phyloP scores from a whole-genome alignment of 2,888 invertebrate species.

The Pseudococcus viburni region DNA sequence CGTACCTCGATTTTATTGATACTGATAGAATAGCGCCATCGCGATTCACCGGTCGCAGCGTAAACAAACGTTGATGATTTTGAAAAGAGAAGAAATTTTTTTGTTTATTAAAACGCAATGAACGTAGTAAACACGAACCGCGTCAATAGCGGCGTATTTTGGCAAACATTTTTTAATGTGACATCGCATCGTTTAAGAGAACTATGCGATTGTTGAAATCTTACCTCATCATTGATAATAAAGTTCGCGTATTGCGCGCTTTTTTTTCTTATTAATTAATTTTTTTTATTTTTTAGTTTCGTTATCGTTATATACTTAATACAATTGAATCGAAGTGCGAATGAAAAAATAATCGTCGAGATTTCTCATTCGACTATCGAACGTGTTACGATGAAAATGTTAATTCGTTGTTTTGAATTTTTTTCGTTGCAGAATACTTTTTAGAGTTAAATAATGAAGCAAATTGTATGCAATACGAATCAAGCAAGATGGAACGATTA shows the following conservation, averaged over 20 bases:
- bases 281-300: background rate
- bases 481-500: conserved; percentile 49
- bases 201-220: background rate
- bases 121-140: conserved; percentile 25
- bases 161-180: conserved; percentile 47
- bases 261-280: conserved; percentile 33
- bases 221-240: conserved; percentile 47
- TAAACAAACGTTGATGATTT: background rate
- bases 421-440: conserved; percentile 26
- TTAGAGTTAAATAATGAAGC: conserved; percentile 52
- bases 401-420: conserved; percentile 27
- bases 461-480: conserved; percentile 35
- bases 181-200: background rate
- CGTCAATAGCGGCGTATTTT: conserved; percentile 37
- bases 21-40: background rate
- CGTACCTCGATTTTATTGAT: background rate
- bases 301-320: background rate
- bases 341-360: background rate
- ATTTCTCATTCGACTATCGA: background rate
- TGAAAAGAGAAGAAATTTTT: conserved; percentile 9
- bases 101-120: conserved; percentile 27
- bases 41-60: background rate
- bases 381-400: conserved; percentile 15
- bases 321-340: conserved; percentile 1
- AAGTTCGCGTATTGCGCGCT: conserved; percentile 32